These are phyloP conservation scores for Sceliomorpha sp. DNA, from an alignment of 2,888 invertebrate genomes.

Conservation along the genomic window DNA sequence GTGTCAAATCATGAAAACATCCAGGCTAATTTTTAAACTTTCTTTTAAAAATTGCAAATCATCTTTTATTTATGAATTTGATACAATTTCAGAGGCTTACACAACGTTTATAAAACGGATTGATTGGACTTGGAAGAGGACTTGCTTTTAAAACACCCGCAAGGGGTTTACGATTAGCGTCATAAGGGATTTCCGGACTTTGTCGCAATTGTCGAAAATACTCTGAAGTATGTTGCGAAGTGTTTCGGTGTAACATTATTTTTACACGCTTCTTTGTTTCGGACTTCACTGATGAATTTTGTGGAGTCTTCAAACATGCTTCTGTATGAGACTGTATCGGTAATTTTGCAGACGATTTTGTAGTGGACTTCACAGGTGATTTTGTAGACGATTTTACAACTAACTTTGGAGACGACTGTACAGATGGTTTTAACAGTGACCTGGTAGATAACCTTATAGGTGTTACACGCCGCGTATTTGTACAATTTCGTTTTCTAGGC, in stretches of 20 bases:
- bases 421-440: too few relatives aligned
- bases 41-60: not conserved
- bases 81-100: conserved; percentile 30
- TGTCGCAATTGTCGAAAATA: conserved; percentile 86
- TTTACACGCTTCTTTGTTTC: conserved; percentile 85
- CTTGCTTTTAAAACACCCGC: conserved; percentile 88
- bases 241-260: conserved; percentile 86
- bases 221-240: conserved; percentile 87
- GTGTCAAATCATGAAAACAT: too few relatives aligned
- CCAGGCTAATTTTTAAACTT: too few relatives aligned
- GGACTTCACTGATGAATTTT: conserved; percentile 13
- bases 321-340: not conserved
- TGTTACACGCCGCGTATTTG: not conserved
- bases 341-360: not conserved
- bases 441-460: too few relatives aligned
- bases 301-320: not conserved
- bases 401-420: too few relatives aligned
- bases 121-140: conserved; percentile 86
- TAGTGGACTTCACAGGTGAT: not conserved
- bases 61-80: not conserved
- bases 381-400: too few relatives aligned
- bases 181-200: conserved; percentile 89
- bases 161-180: conserved; percentile 85
- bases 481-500: not conserved
- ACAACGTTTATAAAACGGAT: conserved; percentile 87